phyloP scores from a whole-genome alignment of 2,113 vertebrate genomes.

The Mus spicilegus region DNA sequence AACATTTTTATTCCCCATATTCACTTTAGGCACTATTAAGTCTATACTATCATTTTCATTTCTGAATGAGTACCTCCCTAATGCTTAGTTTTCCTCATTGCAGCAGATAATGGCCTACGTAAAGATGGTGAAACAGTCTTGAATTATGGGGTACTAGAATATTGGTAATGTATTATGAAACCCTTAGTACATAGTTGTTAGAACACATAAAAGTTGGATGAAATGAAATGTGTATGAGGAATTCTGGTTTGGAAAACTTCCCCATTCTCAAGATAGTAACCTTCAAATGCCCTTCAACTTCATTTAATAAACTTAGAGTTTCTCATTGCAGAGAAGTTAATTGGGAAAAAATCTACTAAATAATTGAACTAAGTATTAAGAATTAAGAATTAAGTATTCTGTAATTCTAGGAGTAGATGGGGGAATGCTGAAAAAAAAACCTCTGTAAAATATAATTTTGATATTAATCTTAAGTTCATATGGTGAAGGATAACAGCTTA shows the following conservation, averaged over 20 bases:
- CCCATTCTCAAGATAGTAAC: background rate
- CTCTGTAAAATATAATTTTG: background rate
- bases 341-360: background rate
- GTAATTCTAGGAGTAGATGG: background rate
- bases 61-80: background rate
- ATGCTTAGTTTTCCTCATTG: background rate
- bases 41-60: background rate
- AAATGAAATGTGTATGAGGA: background rate
- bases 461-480: background rate
- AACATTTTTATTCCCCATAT: background rate
- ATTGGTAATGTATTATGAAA: background rate
- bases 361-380: too few species aligned
- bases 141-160: background rate
- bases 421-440: background rate
- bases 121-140: background rate
- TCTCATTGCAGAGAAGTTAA: background rate
- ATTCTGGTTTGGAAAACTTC: background rate
- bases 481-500: background rate
- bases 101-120: background rate
- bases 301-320: constrained; percentile 4
- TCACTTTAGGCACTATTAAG: background rate
- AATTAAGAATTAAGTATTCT: background rate
- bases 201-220: background rate
- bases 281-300: background rate
- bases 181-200: background rate